Evolutionary conservation across 2,888 invertebrate genomes (phyloP), one percentile per base, ranked within the genome.

Genomic region (Biston stratarius): DNA sequence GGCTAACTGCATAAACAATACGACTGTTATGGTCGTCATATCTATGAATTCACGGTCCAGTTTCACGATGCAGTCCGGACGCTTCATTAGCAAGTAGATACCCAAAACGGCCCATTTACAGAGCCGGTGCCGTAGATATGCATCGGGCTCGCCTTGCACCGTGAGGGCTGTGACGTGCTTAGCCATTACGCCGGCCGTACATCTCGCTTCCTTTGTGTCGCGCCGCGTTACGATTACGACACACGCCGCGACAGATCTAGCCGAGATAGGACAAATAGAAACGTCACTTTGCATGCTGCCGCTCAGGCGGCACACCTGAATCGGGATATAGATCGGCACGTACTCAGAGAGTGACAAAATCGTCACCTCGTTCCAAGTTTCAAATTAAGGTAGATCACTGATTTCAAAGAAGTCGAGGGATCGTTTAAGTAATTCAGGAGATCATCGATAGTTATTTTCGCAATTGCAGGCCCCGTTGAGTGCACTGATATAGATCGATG

Each of bases 61-160:
- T 91, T 92, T 87, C 84, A 84, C 88, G 79, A 83, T 85, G 83
- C 84, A 83, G 85, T 77, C 81, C 81, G 77, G 63, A 81, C 79
- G 85, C 89, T 93, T 92, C 93, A 93, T 93, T 94, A 93, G 91
- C 89, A 91, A 92, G 88, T 88, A 88, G 91, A 92, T 92, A 88
- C 89, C 92, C 91, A 89, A 93, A 93, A 92, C 90, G 88, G 89
- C 80, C 90, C 90, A 91, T 92, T 92, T 92, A 90, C 89, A 88
- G 88, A 89, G 88, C 85, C 88, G 80, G 88, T 89, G 88, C n/a
- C 83, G 84, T 87, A 89, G 93, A 93, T 94, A 93, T 91, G 91
- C 86, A 94, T 94, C 93, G 81, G 84, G 74, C 83, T 87, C 85
- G 87, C 85, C 84, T 84, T 87, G 88, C 87, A 86, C 77, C 77